Evolutionary conservation across 2,888 invertebrate species (phyloP).

Genomic region (Netelia inedita): DNA sequence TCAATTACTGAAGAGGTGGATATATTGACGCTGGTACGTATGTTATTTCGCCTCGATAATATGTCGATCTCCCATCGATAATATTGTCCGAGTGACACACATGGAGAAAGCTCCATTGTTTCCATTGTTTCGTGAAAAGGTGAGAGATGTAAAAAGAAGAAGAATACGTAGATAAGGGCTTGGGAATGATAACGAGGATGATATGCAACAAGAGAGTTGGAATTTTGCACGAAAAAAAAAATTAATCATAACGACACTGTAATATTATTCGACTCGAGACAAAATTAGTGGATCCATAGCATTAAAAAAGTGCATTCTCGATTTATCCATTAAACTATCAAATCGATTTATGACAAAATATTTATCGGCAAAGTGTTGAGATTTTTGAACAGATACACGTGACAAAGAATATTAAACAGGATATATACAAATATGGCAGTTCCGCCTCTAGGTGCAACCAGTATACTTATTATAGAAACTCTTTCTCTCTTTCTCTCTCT

Average conservation of each 20-base stretch:
- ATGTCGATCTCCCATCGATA: constrained; percentile 49
- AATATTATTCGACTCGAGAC: not conserved
- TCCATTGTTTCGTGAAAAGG: constrained; percentile 54
- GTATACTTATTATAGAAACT: constrained; percentile 67
- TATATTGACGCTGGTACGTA: not conserved
- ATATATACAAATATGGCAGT: constrained; percentile 3
- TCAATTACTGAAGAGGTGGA: not conserved
- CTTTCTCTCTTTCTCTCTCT: constrained; percentile 6
- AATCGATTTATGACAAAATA: not conserved
- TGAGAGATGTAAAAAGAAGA: constrained; percentile 23
- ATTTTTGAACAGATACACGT: not conserved
- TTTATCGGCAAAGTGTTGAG: not conserved
- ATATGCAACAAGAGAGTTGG: constrained; percentile 6
- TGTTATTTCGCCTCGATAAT: not conserved
- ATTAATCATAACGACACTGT: not conserved
- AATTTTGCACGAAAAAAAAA: not conserved
- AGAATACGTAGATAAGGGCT: constrained; percentile 41
- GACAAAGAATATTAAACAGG: not conserved
- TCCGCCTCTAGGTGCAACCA: constrained; percentile 40
- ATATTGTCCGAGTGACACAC: constrained; percentile 59
- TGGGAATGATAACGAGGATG: constrained; percentile 30
- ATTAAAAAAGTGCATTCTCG: no score
- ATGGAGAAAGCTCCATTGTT: constrained; percentile 61
- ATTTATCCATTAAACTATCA: not conserved
- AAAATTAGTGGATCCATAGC: not conserved